phyloP scores from a whole-genome alignment of 2,888 invertebrate genomes.

The Anodontia alba region DNA sequence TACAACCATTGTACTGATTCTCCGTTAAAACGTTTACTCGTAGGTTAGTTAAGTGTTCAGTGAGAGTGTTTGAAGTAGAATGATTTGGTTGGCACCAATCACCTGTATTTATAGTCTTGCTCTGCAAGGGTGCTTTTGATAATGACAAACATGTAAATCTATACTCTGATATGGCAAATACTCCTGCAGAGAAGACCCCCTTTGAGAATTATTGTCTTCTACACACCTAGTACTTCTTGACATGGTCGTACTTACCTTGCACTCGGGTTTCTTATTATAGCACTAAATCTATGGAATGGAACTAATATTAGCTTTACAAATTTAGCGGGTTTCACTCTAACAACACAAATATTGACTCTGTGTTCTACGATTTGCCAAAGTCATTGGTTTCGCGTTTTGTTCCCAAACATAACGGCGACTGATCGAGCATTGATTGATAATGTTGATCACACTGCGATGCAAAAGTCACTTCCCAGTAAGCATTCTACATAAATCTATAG shows the following conservation, averaged over 20 bases:
- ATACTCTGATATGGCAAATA: conserved; percentile 15
- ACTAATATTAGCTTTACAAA: too few species aligned
- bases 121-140: not conserved
- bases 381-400: too few species aligned
- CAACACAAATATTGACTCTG: too few species aligned
- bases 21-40: not conserved
- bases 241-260: not conserved
- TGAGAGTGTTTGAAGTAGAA: not conserved
- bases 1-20: conserved; percentile 41
- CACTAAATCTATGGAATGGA: too few species aligned
- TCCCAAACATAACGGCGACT: too few species aligned
- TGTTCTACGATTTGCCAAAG: too few species aligned
- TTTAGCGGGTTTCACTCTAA: too few species aligned
- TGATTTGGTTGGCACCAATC: not conserved
- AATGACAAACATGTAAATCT: not conserved
- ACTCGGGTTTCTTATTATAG: too few species aligned
- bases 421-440: too few species aligned
- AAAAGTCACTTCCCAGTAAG: too few species aligned
- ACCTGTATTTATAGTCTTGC: conserved; percentile 36
- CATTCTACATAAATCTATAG: too few species aligned
- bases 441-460: too few species aligned
- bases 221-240: conserved; percentile 4
- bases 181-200: conserved; percentile 24
- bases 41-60: not conserved
- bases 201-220: not conserved